Evolutionary conservation across 2,797 vertebrate species (phyloP).

Genomic region (Thalassophryne amazonica): DNA sequence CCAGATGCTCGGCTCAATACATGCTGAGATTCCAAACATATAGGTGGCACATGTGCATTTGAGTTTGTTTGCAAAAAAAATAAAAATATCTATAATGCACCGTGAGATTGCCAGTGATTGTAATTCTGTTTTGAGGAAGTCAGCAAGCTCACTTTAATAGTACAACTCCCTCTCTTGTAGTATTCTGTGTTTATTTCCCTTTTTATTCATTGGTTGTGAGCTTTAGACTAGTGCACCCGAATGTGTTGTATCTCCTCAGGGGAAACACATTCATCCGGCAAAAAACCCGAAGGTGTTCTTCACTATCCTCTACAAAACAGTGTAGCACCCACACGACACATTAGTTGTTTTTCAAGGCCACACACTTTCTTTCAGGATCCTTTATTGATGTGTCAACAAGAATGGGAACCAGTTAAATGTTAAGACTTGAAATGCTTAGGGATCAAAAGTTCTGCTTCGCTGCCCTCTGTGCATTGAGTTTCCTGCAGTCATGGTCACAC

Average conservation of each 20-base stretch:
- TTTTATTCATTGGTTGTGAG: constrained; percentile 44
- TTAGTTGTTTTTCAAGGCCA: neutral
- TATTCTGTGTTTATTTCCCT: constrained; percentile 25
- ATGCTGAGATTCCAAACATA: constrained; percentile 47
- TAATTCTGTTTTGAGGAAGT: constrained; percentile 28
- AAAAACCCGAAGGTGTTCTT: constrained; percentile 45
- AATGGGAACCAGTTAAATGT: neutral
- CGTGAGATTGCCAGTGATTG: constrained; percentile 15
- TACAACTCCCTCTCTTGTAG: neutral
- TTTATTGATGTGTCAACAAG: constrained; percentile 2
- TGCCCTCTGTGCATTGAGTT: neutral
- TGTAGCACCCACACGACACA: neutral
- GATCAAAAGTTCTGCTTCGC: neutral
- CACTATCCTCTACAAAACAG: constrained; percentile 7
- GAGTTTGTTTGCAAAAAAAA: no score
- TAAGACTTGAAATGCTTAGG: constrained; percentile 1
- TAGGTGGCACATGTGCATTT: constrained; percentile 19
- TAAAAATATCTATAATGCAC: no score
- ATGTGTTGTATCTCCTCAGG: constrained; percentile 20
- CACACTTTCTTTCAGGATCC: neutral
- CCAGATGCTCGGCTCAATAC: constrained; percentile 29
- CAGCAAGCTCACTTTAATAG: constrained; percentile 10
- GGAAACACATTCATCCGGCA: constrained; percentile 14
- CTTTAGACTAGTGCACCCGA: no score
- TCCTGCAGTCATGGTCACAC: neutral